Base-by-base conservation (phyloP, 2,888 invertebrate species). In the Cryptus armator region DNA sequence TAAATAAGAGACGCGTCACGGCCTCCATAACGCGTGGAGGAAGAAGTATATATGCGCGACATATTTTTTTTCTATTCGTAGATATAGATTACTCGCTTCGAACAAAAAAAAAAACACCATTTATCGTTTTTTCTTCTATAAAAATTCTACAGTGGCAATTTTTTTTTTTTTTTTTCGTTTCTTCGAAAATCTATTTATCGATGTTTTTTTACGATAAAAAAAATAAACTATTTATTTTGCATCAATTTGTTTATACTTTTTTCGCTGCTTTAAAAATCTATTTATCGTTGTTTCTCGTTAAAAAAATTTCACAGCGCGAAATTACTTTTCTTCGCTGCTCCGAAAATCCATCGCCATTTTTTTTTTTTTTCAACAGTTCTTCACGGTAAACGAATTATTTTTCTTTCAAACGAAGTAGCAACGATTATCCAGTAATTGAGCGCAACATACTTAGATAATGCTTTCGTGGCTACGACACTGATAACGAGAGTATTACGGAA, bases 1-100 rank as follows among this genome's bases (percentile, higher is more conserved):
- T 46, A 32, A 75, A 64, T 19, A 46, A 48, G n/a, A 71, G 48
- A 64, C 59, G 32, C 29, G 32, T 62, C 59, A 37, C 12, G 46
- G 37, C 37, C 37, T 7, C 37, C 9, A 37, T 37, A 37, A 7
- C 37, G 9, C 7, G 37, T 37, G 37, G 37, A 37, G 37, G 37
- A 2, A 37, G 44, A 59, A n/a, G n/a, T n/a, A 74, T 46, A 44
- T 7, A 19, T 24, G 10, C n/a, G 12, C 64, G 19, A 10, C 19
- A 37, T 75, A 37, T 37, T 14, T 16, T 37, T 19, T 48, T 32
- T 48, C 32, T 51, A 32, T 32, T 24, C 56, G 19, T 24, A 7
- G 9, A 29, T 24, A 59, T 29, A 24, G 29, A 59, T 48, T 48
- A 48, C 48, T 0, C 48, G 48, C 3, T 48, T 12, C 48, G 4